A percentile compares a stretch with the other conserved stretches of the same genome.
phyloP scores from a whole-genome alignment of 2,797 vertebrate genomes.

The Crenichthys baileyi region DNA sequence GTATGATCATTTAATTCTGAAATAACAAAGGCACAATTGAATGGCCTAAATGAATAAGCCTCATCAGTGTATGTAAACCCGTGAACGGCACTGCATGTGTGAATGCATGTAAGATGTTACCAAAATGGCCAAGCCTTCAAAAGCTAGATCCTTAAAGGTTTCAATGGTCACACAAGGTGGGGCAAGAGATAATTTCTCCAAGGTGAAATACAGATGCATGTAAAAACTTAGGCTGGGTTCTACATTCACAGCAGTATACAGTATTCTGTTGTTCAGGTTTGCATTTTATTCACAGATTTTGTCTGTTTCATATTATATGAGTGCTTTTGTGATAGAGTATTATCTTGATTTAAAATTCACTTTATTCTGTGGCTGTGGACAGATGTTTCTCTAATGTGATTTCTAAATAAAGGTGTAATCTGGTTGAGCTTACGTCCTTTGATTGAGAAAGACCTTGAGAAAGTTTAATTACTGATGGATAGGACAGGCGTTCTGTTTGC shows the following conservation, averaged over 20 bases:
- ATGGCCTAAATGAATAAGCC: neutral
- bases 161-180: conserved; percentile 11
- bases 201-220: conserved; percentile 2
- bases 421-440: conserved; percentile 39
- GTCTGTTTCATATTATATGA: conserved; percentile 48
- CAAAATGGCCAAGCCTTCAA: conserved; percentile 24
- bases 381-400: conserved; percentile 67
- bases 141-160: conserved; percentile 21
- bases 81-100: neutral
- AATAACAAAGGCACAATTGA: neutral
- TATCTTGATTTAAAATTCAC: conserved; percentile 40
- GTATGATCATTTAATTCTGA: neutral
- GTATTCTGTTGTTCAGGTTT: conserved; percentile 47
- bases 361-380: conserved; percentile 39
- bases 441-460: neutral
- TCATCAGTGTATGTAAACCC: neutral
- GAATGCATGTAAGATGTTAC: neutral
- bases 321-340: conserved; percentile 50
- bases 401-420: conserved; percentile 75
- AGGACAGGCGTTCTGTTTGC: no score
- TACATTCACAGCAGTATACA: conserved; percentile 31
- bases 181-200: conserved; percentile 20
- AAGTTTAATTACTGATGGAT: neutral
- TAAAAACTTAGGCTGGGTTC: conserved; percentile 25
- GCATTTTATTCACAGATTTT: conserved; percentile 57